A percentile compares a stretch with the other conserved stretches of the same genome.
Evolutionary conservation across 2,888 invertebrate genomes (phyloP).

Genomic region (Tetragonisca angustula): DNA sequence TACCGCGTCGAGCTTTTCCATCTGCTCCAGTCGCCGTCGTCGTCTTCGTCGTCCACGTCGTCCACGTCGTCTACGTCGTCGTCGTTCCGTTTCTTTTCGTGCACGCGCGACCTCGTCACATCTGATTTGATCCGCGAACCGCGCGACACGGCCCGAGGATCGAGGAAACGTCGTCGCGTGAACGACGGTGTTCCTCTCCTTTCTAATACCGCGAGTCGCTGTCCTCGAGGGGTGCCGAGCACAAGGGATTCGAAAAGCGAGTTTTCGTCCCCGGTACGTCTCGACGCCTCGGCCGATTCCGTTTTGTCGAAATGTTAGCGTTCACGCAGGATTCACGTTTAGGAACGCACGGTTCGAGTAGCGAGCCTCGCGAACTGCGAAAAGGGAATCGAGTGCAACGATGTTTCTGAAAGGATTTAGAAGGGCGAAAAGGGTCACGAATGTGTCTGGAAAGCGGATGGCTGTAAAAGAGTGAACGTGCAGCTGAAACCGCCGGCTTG

Average conservation of each 20-base stretch:
- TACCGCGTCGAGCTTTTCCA: conserved; percentile 56
- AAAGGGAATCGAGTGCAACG: conserved; percentile 32
- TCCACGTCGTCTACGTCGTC: neutral
- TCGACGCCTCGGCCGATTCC: neutral
- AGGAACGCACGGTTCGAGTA: neutral
- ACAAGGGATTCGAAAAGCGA: neutral
- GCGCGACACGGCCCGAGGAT: conserved; percentile 1
- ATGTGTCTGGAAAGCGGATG: conserved; percentile 41
- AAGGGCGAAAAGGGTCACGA: conserved; percentile 40
- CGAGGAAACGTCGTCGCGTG: neutral
- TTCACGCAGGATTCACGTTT: conserved; percentile 5
- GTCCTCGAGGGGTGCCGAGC: conserved; percentile 6
- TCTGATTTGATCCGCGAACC: conserved; percentile 12
- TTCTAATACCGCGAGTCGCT: neutral
- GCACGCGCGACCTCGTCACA: conserved; percentile 13
- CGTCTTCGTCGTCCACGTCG: neutral
- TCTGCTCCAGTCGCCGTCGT: conserved; percentile 28
- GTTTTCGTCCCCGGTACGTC: conserved; percentile 25
- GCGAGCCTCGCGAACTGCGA: neutral
- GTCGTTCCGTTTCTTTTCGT: conserved; percentile 17
- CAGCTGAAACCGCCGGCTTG: conserved; percentile 40
- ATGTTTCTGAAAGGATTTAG: conserved; percentile 36
- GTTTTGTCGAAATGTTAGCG: neutral
- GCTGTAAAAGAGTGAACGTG: conserved; percentile 54
- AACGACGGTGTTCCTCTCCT: neutral